Evolutionary conservation across 2,797 vertebrate genomes (phyloP).

Genomic region (Cossypha caffra): DNA sequence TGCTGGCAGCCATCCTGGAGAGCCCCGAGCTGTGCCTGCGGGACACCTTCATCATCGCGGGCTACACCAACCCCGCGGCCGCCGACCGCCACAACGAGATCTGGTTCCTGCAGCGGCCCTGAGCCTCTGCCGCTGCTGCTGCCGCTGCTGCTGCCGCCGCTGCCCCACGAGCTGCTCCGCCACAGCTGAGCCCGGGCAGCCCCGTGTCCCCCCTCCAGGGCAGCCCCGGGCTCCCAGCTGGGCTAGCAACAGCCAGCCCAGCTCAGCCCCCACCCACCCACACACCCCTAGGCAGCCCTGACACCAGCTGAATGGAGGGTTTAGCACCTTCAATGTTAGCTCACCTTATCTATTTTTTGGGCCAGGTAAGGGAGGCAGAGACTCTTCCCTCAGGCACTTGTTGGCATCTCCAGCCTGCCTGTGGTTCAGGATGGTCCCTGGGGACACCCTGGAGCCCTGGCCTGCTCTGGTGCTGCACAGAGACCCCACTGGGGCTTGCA

Average conservation of each 20-base stretch:
- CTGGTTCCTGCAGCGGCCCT: conserved; percentile 84
- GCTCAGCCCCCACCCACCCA: background rate
- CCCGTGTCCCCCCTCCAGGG: background rate
- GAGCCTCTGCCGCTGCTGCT: background rate
- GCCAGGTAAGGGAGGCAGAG: background rate
- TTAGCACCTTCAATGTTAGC: background rate
- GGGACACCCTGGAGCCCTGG: background rate
- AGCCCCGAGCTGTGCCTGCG: conserved; percentile 71
- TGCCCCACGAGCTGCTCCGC: background rate
- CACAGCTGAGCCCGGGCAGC: too few relatives aligned
- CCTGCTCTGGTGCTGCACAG: background rate
- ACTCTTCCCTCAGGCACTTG: fast-evolving
- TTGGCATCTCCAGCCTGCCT: background rate
- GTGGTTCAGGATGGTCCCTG: background rate
- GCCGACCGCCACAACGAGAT: conserved; percentile 86
- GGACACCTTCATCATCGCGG: conserved; percentile 87
- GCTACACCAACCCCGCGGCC: conserved; percentile 89
- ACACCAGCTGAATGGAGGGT: fast-evolving
- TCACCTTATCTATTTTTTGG: background rate
- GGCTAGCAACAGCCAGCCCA: background rate
- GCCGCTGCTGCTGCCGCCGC: background rate
- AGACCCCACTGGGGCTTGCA: background rate
- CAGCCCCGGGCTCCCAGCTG: background rate
- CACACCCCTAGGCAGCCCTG: background rate
- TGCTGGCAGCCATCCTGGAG: conserved; percentile 82